Evolutionary conservation across 2,113 vertebrate genomes (phyloP).

Genomic region (Penelope pileata): DNA sequence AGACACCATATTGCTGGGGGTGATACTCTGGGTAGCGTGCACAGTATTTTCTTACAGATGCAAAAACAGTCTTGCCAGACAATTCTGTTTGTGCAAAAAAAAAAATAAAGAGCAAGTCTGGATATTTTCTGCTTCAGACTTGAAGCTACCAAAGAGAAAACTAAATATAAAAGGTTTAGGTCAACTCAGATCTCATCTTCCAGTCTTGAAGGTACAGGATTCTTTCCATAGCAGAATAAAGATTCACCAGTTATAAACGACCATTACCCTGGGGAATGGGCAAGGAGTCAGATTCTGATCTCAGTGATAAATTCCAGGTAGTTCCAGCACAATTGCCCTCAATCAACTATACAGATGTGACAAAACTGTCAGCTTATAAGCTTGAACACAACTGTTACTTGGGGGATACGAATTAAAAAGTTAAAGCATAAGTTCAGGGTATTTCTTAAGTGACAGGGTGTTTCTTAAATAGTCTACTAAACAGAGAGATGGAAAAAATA

Average conservation of each 20-base stretch:
- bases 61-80: background rate
- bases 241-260: background rate
- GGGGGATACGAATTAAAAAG: background rate
- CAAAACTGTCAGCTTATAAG: background rate
- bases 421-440: background rate
- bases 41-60: background rate
- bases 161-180: background rate
- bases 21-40: rapidly evolving
- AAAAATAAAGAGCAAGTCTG: background rate
- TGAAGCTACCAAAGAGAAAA: background rate
- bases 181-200: background rate
- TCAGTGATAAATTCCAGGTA: background rate
- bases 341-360: background rate
- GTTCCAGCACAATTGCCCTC: background rate
- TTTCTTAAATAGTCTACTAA: background rate
- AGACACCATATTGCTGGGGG: no score
- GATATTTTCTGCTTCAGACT: background rate
- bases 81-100: background rate
- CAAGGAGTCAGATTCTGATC: background rate
- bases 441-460: background rate
- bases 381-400: background rate
- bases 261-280: background rate
- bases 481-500: background rate
- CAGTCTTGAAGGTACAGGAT: background rate
- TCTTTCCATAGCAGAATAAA: background rate